These are phyloP conservation scores for Cryptophagus acutangulus DNA, from an alignment of 2,888 invertebrate genomes.

Conservation along the genomic window DNA sequence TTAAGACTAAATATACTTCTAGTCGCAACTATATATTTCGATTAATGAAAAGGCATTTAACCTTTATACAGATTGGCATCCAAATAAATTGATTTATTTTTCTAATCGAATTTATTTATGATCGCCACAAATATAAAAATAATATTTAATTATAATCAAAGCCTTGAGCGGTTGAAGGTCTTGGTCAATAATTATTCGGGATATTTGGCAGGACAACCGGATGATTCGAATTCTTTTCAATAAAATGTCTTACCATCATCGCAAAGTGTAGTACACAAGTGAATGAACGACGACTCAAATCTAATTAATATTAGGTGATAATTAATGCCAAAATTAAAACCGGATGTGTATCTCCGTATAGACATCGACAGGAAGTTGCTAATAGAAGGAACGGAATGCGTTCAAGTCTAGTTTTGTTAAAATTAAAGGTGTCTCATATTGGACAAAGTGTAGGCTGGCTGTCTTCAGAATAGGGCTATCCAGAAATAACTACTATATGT, in stretches of 20 bases:
- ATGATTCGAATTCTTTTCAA: too few species aligned
- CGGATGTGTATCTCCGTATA: too few species aligned
- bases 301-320: too few species aligned
- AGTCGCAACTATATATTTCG: too few species aligned
- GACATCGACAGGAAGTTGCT: constrained; percentile 19
- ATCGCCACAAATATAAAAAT: neutral
- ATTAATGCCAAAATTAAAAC: too few species aligned
- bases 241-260: too few species aligned
- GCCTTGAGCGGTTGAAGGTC: too few species aligned
- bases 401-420: constrained; percentile 10
- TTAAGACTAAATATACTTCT: constrained; percentile 15
- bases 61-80: neutral
- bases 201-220: too few species aligned
- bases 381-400: constrained; percentile 19
- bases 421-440: constrained; percentile 18
- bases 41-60: too few species aligned
- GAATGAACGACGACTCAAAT: too few species aligned
- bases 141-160: neutral
- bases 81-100: neutral
- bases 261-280: too few species aligned
- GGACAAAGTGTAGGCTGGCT: constrained; percentile 11
- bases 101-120: neutral
- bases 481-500: too few species aligned
- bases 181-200: neutral
- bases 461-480: constrained; percentile 3